Base-by-base conservation (phyloP, 1,140 invertebrate species). In the Bombus sylvicola region DNA sequence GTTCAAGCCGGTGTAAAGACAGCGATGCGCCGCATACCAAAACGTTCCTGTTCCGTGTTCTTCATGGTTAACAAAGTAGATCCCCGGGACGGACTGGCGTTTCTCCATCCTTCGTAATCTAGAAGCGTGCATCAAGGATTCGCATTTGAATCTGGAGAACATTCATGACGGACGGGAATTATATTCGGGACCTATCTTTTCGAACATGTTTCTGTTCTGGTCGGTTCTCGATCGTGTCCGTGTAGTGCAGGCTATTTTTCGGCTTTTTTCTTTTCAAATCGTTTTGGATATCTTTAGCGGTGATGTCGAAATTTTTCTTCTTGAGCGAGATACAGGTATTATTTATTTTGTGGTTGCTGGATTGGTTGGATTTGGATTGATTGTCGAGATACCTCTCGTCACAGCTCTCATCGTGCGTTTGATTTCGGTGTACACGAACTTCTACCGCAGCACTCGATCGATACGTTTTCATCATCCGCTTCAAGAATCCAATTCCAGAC, bases 31-130 rank as follows among this genome's bases (percentile, higher is more conserved):
- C 89, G 94, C 92, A 94, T 94, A 93, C 94, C 89, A 93, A 94
- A 87, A 81, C 85, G 87, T 86, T 80, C 73, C 80, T 85, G 89
- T 91, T 92, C 92, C 90, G 87, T 86, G 86, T 90, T 92, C 92
- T 91, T 92, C 85, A 83, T 93, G 92, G 91, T 92, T 94, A 94
- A 94, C 93, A 94, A 94, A 94, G 92, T 94, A 92, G 92, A 90
- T 85, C 69, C 71, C 31, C 79, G 37, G 79, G 80, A 75, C 69
- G 59, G 75, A 62, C 22, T 31, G 31, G 64, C 73, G 22, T 80
- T 78, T 74, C 71, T 31, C 71, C 34, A 82, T 79, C 47, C 81
- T 90, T 90, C 86, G 89, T 89, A 90, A 90, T 90, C 88, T 90
- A 85, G 78, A 87, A 82, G 86, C 89, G 89, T 90, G 80, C 88